Conservation (phyloP, 2,113 vertebrate species). For the Proteles cristata region DNA sequence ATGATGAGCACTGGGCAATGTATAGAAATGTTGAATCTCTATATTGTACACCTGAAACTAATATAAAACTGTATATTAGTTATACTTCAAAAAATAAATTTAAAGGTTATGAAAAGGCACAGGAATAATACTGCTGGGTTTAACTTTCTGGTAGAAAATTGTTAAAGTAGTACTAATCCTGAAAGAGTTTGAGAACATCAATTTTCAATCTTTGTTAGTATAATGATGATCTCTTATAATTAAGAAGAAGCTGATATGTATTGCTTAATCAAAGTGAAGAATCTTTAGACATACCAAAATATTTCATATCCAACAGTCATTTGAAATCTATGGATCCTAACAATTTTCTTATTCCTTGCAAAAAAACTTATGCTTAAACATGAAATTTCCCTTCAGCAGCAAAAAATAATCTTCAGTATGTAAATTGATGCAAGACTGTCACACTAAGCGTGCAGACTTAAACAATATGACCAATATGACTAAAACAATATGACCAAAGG, state of each 20-base stretch:
- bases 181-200: background rate
- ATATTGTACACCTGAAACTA: background rate
- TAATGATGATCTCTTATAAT: conserved; percentile 42
- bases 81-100: background rate
- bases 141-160: background rate
- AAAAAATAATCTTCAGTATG: conserved; percentile 33
- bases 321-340: conserved; percentile 20
- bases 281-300: background rate
- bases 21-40: background rate
- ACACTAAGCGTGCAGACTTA: conserved; percentile 37
- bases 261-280: conserved; percentile 45
- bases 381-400: conserved; percentile 50
- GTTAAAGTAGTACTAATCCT: conserved; percentile 38
- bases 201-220: conserved; percentile 49
- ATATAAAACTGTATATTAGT: background rate
- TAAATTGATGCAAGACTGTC: conserved; percentile 26
- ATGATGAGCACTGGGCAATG: background rate
- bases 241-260: background rate
- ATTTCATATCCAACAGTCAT: conserved; percentile 19
- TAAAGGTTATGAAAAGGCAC: background rate
- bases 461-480: conserved; percentile 62
- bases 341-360: conserved; percentile 1
- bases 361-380: conserved; percentile 39
- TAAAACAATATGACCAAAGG: conserved; percentile 60
- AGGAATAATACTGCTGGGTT: background rate